A percentile compares a stretch with the other conserved stretches of the same genome.
phyloP scores from a whole-genome alignment of 2,797 vertebrate species.

The Microctenopoma lineatum region DNA sequence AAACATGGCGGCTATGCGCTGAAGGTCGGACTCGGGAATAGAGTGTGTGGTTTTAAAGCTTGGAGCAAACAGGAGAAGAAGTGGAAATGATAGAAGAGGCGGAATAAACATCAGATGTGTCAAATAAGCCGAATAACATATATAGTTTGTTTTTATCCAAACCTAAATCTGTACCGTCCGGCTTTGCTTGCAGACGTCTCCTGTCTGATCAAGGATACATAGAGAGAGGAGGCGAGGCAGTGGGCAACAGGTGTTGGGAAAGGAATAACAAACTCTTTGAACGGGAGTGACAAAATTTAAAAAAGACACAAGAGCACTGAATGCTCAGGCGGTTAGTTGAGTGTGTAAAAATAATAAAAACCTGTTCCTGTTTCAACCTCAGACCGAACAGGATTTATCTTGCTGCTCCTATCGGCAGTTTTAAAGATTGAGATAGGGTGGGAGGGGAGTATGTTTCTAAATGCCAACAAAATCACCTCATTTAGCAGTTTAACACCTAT shows the following conservation, averaged over 20 bases:
- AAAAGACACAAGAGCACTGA: slow-evolving; percentile 19
- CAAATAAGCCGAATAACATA: neutral
- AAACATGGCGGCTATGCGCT: slow-evolving; percentile 6
- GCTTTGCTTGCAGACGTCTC: slow-evolving; percentile 3
- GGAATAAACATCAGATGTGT: slow-evolving; percentile 32
- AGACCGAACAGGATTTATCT: slow-evolving; percentile 13
- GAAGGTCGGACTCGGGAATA: slow-evolving; percentile 21
- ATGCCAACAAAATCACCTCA: slow-evolving; percentile 18
- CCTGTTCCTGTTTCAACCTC: slow-evolving; percentile 12
- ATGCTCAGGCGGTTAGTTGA: neutral
- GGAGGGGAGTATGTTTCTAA: neutral
- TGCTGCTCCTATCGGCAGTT: slow-evolving; percentile 34
- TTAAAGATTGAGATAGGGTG: slow-evolving; percentile 20
- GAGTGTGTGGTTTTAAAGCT: neutral
- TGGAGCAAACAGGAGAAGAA: slow-evolving; percentile 28
- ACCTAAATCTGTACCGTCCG: neutral
- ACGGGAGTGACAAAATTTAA: slow-evolving; percentile 12
- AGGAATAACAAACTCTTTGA: slow-evolving; percentile 41
- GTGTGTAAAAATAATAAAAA: slow-evolving; percentile 3
- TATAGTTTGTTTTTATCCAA: neutral
- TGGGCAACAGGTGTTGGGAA: slow-evolving; percentile 42
- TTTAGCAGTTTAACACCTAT: neutral
- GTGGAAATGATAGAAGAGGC: slow-evolving; percentile 36
- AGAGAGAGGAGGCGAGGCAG: slow-evolving; percentile 11
- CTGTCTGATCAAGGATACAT: slow-evolving; percentile 4